phyloP scores from a whole-genome alignment of 2,888 invertebrate species.

The Magallana nippona region DNA sequence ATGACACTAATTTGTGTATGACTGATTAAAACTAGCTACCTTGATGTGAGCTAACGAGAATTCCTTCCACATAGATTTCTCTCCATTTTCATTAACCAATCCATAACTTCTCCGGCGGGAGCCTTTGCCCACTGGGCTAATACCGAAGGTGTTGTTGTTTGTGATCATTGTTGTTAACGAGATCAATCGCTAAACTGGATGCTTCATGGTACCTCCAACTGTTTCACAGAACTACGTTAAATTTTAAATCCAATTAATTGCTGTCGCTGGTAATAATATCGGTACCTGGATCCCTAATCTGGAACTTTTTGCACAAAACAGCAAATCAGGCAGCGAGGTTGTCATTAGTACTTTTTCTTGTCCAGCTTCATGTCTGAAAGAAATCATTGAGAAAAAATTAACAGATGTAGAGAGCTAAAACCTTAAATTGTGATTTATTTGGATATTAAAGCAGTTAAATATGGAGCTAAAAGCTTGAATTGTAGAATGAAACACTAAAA shows the following conservation, averaged over 20 bases:
- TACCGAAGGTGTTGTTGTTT: not conserved
- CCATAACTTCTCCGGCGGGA: slow-evolving; percentile 15
- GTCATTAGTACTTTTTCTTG: not conserved
- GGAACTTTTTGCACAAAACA: not conserved
- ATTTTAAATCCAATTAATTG: not conserved
- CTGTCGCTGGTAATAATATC: not conserved
- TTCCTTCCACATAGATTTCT: slow-evolving; percentile 47
- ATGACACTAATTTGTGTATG: too few relatives aligned
- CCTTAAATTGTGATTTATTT: not conserved
- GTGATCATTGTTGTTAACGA: not conserved
- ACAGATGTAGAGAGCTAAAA: not conserved
- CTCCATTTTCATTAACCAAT: slow-evolving; percentile 13
- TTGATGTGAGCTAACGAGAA: slow-evolving; percentile 50
- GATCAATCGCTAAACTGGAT: not conserved
- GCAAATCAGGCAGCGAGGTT: not conserved
- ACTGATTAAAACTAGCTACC: slow-evolving; percentile 15
- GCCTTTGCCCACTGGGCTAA: not conserved
- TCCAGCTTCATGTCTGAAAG: slow-evolving; percentile 6
- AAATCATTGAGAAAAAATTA: not conserved
- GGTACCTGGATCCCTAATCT: too few relatives aligned
- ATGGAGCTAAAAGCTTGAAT: not conserved
- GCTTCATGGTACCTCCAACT: not conserved
- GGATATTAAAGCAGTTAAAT: not conserved
- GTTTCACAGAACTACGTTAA: not conserved
- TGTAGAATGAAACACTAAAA: slow-evolving; percentile 10